These are phyloP conservation scores for Lytechinus pictus DNA, from an alignment of 35 echinoderm and acorn worm genomes.

Conservation along the genomic window DNA sequence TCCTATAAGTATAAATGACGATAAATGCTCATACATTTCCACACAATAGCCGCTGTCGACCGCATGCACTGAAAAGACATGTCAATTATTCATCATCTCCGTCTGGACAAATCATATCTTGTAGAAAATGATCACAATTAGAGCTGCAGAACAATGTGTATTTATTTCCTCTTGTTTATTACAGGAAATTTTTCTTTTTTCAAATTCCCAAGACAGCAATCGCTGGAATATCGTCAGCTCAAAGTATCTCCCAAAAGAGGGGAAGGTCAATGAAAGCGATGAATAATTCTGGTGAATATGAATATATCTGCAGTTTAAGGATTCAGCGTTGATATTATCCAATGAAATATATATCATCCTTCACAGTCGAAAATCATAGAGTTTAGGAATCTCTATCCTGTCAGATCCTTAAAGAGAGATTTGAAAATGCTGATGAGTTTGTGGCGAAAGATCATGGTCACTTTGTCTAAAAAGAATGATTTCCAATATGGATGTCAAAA, in stretches of 20 bases:
- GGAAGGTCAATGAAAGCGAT: not conserved
- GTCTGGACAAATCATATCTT: not conserved
- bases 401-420: not conserved
- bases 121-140: not conserved
- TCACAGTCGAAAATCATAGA: not conserved
- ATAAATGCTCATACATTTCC: not conserved
- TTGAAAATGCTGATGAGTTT: not conserved
- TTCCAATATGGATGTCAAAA: not conserved
- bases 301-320: not conserved
- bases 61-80: not conserved
- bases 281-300: conserved; percentile 2
- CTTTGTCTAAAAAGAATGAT: not conserved
- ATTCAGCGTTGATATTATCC: not conserved
- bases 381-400: not conserved
- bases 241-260: not conserved
- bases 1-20: not conserved
- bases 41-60: not conserved
- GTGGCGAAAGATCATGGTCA: not conserved
- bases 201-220: not conserved
- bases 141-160: not conserved
- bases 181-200: not conserved
- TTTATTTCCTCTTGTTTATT: conserved; percentile 11
- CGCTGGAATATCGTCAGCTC: not conserved
- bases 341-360: not conserved
- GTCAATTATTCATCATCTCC: not conserved